Evolutionary conservation across 2,113 vertebrate species (phyloP), one percentile per base, ranked within the genome.

Genomic region (Rynchops niger): DNA sequence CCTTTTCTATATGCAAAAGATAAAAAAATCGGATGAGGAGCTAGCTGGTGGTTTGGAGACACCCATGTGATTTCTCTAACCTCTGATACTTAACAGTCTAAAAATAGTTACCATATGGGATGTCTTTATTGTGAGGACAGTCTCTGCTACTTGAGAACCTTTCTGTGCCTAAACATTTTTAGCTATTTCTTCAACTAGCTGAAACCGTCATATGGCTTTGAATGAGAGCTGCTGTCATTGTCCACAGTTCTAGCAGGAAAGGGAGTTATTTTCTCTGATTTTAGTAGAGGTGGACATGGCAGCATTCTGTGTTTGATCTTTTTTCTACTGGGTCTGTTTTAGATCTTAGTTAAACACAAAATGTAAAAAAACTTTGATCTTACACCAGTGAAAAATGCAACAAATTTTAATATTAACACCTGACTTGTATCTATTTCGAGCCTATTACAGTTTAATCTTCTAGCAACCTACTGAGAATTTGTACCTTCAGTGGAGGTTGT

Each of bases 51-150:
- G 56, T 94, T 91, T 87, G 65, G 74, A 95, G 84, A 27, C 21
- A 93, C 38, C 52, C 91, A 84, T 91, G 77, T 96, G 89, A 89
- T 96, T 96, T 95, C 34, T 89, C n/a, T 97, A 94, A 93, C 91
- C 91, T 94, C 69, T 94, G 95, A 82, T 93, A 59, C 81, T 95
- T 95, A 84, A 62, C 86, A 82, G 61, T 70, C 86, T 93, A 95
- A 95, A 95, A 96, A 93, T 95, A 96, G 56, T 84, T 95, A 47
- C 95, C 93, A 94, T 97, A 95, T 96, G 95, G 95, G 34, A 82
- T 91, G 47, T 76, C 93, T 94, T 82, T 85, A 93, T 88, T 86
- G 81, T 82, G 91, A 89, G 87, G 89, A 93, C 86, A 95, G 94
- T 58, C 61, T 96, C 84, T 91, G 89, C 86, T 95, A 50, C 89